A percentile compares a stretch with the other conserved stretches of the same genome.
Conservation (phyloP, 2,113 vertebrate species). For the Phrynosoma platyrhinos region DNA sequence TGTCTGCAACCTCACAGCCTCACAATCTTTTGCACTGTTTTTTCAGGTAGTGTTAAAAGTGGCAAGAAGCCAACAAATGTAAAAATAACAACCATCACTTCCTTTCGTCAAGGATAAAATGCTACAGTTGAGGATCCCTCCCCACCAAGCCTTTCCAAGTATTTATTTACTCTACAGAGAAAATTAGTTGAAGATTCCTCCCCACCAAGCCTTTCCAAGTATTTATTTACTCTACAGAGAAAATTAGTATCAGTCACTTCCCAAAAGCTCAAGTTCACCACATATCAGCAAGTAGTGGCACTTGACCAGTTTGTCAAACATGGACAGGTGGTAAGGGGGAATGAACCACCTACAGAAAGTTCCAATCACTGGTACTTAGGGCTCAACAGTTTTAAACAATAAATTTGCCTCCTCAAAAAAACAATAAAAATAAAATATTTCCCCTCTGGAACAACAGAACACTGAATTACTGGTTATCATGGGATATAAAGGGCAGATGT, state of each 20-base stretch:
- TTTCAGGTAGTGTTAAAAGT: neutral
- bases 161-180: neutral
- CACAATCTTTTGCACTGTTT: neutral
- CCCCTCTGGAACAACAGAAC: slow-evolving; percentile 63
- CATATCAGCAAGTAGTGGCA: neutral
- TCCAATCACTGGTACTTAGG: neutral
- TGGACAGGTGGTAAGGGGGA: neutral
- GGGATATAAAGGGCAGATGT: slow-evolving; percentile 71
- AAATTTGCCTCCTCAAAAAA: slow-evolving; percentile 56
- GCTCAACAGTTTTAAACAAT: slow-evolving; percentile 44
- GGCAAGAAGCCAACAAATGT: neutral
- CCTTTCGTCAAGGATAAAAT: neutral
- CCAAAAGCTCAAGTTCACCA: neutral
- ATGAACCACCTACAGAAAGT: neutral
- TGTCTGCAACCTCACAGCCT: too few species aligned
- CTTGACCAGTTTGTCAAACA: neutral
- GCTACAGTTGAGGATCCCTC: neutral
- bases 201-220: neutral
- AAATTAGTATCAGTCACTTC: neutral
- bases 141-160: neutral
- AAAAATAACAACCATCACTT: neutral
- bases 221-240: neutral
- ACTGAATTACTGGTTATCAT: slow-evolving; percentile 71
- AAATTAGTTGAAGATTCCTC: neutral
- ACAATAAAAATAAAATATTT: slow-evolving; percentile 25